Base-by-base conservation (phyloP, 1,140 invertebrate species). In the Bombus soroeensis region DNA sequence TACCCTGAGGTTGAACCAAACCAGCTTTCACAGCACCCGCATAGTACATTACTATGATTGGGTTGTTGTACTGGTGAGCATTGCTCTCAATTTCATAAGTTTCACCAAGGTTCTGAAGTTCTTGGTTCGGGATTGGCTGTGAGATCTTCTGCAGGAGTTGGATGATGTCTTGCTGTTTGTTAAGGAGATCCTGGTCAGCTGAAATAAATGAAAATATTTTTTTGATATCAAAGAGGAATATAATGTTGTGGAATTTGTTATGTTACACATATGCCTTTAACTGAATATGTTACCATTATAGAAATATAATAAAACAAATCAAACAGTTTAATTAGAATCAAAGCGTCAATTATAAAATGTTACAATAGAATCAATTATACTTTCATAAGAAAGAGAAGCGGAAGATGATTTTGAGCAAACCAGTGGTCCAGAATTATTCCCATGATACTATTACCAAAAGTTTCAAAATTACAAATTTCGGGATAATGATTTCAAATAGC, bases 131-230 rank as follows among this genome's bases (percentile, higher is more conserved):
- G 57, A 95, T 93, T 10, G 87, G 89, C 22, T 89, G 90, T 8
- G 96, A 96, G 87, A 96, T 95, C 3, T 97, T 94, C 86, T 97
- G 96, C 75, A 96, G 95, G n/a, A 97, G 95, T 79, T 96, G 95
- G 66, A 97, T 95, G 18, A 97, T 93, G 85, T 97, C 95, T 77
- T 96, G 96, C 92, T 97, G 97, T 83, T 96, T 96, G 18, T 94
- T 91, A 73, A 97, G 89, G 34, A 96, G 93, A 34, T 95, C 94
- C 88, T 96, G 96, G 88, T 96, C 95, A 57, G 96, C 96, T 96
- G 71, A 2, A 87, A 87, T 22, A 1, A 71, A 64, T 1, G 28
- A 64, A 72, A 6, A 3, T 32, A 32, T 18, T 66, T 57, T 5
- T n/a, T 68, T 32, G 4, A 25, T 72, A 28, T 13, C 13, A 13